phyloP scores from a whole-genome alignment of 1,140 invertebrate genomes.

The Camponotus floridanus region DNA sequence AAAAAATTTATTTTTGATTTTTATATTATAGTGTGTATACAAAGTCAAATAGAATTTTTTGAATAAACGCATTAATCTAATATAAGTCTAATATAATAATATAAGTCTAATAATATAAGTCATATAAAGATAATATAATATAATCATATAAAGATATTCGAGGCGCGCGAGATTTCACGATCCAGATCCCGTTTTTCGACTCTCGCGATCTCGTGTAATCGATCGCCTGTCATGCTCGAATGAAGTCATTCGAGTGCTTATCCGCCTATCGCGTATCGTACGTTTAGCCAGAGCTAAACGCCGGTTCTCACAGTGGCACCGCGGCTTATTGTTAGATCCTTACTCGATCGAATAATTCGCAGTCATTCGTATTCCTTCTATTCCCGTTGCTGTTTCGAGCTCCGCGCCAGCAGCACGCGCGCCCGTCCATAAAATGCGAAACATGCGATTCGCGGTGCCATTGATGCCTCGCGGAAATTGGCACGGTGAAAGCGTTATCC shows the following conservation, averaged over 20 bases:
- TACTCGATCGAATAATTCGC: constrained; percentile 64
- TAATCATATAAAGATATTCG: constrained; percentile 3
- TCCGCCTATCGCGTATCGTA: constrained; percentile 60
- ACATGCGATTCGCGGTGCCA: constrained; percentile 30
- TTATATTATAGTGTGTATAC: too few relatives aligned
- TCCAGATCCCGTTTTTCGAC: constrained; percentile 68
- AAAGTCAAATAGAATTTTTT: too few relatives aligned
- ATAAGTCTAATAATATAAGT: constrained; percentile 19
- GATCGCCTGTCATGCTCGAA: constrained; percentile 72
- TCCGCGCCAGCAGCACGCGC: constrained; percentile 16
- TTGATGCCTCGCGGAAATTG: constrained; percentile 58
- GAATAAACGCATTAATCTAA: constrained; percentile 54
- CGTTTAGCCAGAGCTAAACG: constrained; percentile 48
- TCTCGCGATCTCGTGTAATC: constrained; percentile 69
- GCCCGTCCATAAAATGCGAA: constrained; percentile 52
- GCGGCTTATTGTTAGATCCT: constrained; percentile 41
- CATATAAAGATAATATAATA: not conserved
- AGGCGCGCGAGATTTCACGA: constrained; percentile 48
- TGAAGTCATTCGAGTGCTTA: constrained; percentile 73
- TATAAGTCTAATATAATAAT: not conserved
- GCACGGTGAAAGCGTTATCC: constrained; percentile 61
- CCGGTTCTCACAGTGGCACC: constrained; percentile 70
- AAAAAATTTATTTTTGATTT: too few relatives aligned
- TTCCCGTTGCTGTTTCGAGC: constrained; percentile 20
- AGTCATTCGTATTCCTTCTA: constrained; percentile 47